Evolutionary conservation across 2,888 invertebrate species (phyloP).

Genomic region (Apoderus coryli): DNA sequence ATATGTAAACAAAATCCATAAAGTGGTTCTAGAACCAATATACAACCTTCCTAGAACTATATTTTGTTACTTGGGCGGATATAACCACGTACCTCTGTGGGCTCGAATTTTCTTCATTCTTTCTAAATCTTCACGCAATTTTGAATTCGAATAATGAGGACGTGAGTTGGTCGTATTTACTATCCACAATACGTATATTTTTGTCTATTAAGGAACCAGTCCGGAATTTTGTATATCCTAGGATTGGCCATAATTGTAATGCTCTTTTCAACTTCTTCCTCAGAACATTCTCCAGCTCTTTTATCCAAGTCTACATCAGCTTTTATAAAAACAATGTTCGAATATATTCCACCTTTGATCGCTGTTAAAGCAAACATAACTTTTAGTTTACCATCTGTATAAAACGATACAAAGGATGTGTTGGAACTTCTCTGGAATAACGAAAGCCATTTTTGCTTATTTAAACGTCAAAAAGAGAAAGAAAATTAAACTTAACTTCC

Average conservation of each 20-base stretch:
- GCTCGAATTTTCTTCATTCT: too few species aligned
- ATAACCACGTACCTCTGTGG: too few species aligned
- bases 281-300: conserved; percentile 95
- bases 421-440: conserved; percentile 98
- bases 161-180: conserved; percentile 93
- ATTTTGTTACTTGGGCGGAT: too few species aligned
- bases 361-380: conserved; percentile 98
- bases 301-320: conserved; percentile 96
- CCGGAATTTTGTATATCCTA: too few species aligned
- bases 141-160: too few species aligned
- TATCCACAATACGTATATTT: conserved; percentile 99
- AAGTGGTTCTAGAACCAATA: too few species aligned
- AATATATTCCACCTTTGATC: conserved; percentile 96
- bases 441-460: too few species aligned
- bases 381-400: conserved; percentile 92
- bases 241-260: conserved; percentile 97
- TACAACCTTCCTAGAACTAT: too few species aligned
- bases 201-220: conserved; percentile 99
- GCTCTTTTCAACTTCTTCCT: conserved; percentile 97
- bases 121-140: too few species aligned
- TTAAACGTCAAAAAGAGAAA: too few species aligned
- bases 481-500: too few species aligned
- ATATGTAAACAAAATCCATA: too few species aligned
- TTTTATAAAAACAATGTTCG: conserved; percentile 94
- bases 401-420: conserved; percentile 99